Evolutionary conservation across 2,888 invertebrate species (phyloP), one percentile per base, ranked within the genome.

Genomic region (Norana najaformis): DNA sequence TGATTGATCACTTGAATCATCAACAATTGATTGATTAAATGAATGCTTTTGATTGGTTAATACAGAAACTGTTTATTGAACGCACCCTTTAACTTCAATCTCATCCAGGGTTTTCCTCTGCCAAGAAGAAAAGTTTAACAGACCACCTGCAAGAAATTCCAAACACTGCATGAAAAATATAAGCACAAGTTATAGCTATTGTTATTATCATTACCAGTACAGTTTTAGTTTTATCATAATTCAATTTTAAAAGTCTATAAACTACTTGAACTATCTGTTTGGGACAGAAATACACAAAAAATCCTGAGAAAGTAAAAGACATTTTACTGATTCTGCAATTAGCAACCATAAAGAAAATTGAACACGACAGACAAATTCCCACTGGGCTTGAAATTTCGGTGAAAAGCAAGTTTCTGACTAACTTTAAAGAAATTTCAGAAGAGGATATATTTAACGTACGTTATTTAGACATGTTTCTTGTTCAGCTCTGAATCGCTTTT

Each of bases 91-190:
- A 30, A 37, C 37, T 85, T 85, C 85, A 23, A 37, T 37, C 14
- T 37, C 85, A 36, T 85, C 14, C 23, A 35, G 16, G 35, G 53
- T 69, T 47, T 3, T 82, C 20, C 89, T 41, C 23, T 14, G 53
- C 18, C 36, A 8, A 34, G 92, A 91, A 30, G 92, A 92, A 47
- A 90, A n/a, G 88, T 92, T 92, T 30, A 92, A 82, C 11, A 88
- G 18, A 35, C 91, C 89, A 37, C 91, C 91, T 90, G 47, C 39
- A 90, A 41, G n/a, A n/a, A 88, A 34, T 18, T 30, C 34, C 37
- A 34, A 85, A 35, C 23, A 85, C 36, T 6, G 34, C 36, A 36
- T 35, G 36, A 85, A 83, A 85, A 37, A 20, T 18, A 85, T 23
- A 1, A n/a, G 4, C 36, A 23, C 37, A 13, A 85, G 20, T 36